Percentiles rank a stretch among this genome's conserved stretches.
These are phyloP conservation scores for Sander lucioperca DNA, from an alignment of 2,113 vertebrate species.

Conservation along the genomic window DNA sequence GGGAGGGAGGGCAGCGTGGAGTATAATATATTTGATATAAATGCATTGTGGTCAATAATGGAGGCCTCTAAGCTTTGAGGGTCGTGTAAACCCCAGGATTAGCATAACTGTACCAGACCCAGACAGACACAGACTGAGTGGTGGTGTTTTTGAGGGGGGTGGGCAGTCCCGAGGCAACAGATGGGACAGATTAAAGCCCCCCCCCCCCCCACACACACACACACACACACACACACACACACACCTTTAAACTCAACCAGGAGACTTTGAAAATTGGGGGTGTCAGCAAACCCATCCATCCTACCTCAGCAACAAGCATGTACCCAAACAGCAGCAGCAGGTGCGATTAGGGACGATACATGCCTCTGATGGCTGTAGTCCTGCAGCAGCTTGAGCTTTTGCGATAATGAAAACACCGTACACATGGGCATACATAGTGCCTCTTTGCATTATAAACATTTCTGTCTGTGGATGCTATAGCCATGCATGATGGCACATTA, in stretches of 20 bases:
- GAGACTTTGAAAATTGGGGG: conserved; percentile 58
- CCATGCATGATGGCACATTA: neutral
- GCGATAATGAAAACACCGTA: neutral
- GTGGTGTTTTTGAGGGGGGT: conserved; percentile 46
- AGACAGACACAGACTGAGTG: conserved; percentile 75
- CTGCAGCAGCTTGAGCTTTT: neutral
- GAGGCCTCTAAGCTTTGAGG: conserved; percentile 61
- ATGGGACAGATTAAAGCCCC: conserved; percentile 76
- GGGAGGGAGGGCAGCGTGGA: neutral
- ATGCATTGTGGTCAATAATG: conserved; percentile 62
- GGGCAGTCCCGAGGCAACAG: conserved; percentile 68
- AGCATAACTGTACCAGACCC: conserved; percentile 80
- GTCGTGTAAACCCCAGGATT: conserved; percentile 72
- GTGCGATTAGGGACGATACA: conserved; percentile 12
- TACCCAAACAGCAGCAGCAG: conserved; percentile 67
- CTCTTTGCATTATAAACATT: neutral
- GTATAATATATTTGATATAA: conserved; percentile 28
- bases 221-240: neutral
- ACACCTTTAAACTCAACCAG: conserved; percentile 63
- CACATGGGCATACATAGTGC: neutral
- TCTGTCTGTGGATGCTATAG: neutral
- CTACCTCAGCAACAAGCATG: conserved; percentile 62
- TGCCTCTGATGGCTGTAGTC: neutral
- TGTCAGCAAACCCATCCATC: conserved; percentile 66
- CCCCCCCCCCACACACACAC: neutral